These are phyloP conservation scores for Nomada flava DNA, from an alignment of 2,888 invertebrate species.

Conservation along the genomic window DNA sequence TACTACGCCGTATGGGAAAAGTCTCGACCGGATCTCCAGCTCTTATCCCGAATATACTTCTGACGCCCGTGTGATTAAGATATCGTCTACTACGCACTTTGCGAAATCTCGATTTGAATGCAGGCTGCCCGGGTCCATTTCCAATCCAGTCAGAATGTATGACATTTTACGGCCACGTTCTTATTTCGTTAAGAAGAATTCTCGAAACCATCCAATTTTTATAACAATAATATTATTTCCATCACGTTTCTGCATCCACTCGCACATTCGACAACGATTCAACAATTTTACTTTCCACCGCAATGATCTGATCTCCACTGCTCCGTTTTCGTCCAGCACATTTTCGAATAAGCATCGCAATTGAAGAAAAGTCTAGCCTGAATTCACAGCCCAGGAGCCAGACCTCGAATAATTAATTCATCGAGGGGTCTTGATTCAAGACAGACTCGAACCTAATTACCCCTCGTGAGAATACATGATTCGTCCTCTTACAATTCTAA, in stretches of 20 bases:
- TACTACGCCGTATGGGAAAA: constrained; percentile 42
- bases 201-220: too few relatives aligned
- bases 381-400: not conserved
- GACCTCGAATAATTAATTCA: not conserved
- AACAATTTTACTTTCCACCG: too few relatives aligned
- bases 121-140: constrained; percentile 17
- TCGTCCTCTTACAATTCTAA: not conserved
- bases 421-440: not conserved
- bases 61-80: constrained; percentile 54
- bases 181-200: constrained; percentile 5
- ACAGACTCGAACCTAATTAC: not conserved
- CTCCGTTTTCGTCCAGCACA: too few relatives aligned
- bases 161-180: constrained; percentile 9
- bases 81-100: constrained; percentile 42
- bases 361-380: too few relatives aligned
- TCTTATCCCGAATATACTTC: constrained; percentile 35
- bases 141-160: not conserved
- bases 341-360: too few relatives aligned
- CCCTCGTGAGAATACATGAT: not conserved
- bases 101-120: constrained; percentile 52
- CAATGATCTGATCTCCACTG: too few relatives aligned
- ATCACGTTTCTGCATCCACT: too few relatives aligned
- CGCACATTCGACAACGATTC: too few relatives aligned
- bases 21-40: constrained; percentile 7
- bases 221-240: too few relatives aligned